Evolutionary conservation across 2,888 invertebrate genomes (phyloP).

Genomic region (Macroteleia sp.): DNA sequence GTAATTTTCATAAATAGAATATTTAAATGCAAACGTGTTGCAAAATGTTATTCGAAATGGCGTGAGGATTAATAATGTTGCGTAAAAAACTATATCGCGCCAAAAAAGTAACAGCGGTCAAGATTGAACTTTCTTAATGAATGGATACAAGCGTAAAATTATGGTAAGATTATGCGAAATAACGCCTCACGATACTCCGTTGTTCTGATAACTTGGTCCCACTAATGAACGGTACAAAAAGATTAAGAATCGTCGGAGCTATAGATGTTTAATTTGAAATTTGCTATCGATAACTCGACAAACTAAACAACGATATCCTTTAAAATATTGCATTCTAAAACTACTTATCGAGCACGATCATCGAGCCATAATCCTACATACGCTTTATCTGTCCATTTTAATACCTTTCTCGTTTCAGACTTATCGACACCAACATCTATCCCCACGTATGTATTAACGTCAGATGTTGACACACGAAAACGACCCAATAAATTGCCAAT

Average conservation of each 20-base stretch:
- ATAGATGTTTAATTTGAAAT: constrained; percentile 8
- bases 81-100: constrained; percentile 3
- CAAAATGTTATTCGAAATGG: constrained; percentile 18
- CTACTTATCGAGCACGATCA: constrained; percentile 16
- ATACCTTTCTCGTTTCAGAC: neutral
- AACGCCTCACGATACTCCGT: neutral
- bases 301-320: constrained; percentile 2
- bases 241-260: neutral
- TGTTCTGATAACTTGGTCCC: constrained; percentile 3
- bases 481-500: constrained; percentile 12
- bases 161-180: constrained; percentile 6
- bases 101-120: constrained; percentile 3
- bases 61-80: constrained; percentile 17
- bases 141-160: constrained; percentile 31
- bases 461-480: constrained; percentile 6
- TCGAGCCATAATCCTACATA: neutral
- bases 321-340: constrained; percentile 13
- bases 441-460: constrained; percentile 4
- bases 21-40: constrained; percentile 34
- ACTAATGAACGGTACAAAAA: constrained; percentile 7
- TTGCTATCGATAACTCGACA: neutral
- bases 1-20: constrained; percentile 29
- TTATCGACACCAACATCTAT: neutral
- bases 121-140: constrained; percentile 28
- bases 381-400: constrained; percentile 13